These are phyloP conservation scores for Trilocha varians DNA, from an alignment of 2,888 invertebrate genomes.

Conservation along the genomic window DNA sequence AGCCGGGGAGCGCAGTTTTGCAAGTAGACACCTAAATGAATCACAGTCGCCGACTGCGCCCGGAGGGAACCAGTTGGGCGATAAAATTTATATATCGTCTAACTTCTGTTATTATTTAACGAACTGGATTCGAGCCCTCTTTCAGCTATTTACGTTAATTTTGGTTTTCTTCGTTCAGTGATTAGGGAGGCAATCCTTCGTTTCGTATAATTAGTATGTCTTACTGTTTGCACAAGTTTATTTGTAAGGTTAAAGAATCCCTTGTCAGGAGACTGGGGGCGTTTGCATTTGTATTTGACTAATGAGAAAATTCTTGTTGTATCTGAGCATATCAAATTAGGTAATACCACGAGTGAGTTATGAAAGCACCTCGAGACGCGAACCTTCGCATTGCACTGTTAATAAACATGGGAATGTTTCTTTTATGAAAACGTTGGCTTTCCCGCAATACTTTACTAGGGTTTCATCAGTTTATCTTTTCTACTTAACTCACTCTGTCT, in stretches of 20 bases:
- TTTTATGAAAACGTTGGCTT: neutral
- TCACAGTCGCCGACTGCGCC: conserved; percentile 43
- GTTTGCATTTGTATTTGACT: conserved; percentile 10
- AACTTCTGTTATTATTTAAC: conserved; percentile 65
- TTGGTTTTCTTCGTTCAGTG: conserved; percentile 37
- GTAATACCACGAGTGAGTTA: conserved; percentile 7
- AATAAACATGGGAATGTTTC: conserved; percentile 1
- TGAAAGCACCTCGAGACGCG: conserved; percentile 7
- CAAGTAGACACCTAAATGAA: conserved; percentile 56
- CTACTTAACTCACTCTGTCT: neutral
- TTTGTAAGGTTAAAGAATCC: conserved; percentile 3
- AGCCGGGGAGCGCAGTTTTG: conserved; percentile 42
- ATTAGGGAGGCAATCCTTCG: conserved; percentile 13
- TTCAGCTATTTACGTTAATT: conserved; percentile 46
- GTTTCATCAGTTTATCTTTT: neutral
- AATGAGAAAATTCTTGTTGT: conserved; percentile 12
- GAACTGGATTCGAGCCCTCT: conserved; percentile 48
- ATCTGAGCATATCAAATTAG: conserved; percentile 12
- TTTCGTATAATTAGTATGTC: conserved; percentile 13
- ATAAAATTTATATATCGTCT: conserved; percentile 62
- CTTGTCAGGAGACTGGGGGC: neutral
- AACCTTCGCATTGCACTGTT: neutral
- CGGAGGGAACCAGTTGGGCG: conserved; percentile 41
- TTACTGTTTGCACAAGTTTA: conserved; percentile 14
- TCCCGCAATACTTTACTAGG: neutral